phyloP scores from a whole-genome alignment of 2,888 invertebrate genomes.

The Acronicta aceris region DNA sequence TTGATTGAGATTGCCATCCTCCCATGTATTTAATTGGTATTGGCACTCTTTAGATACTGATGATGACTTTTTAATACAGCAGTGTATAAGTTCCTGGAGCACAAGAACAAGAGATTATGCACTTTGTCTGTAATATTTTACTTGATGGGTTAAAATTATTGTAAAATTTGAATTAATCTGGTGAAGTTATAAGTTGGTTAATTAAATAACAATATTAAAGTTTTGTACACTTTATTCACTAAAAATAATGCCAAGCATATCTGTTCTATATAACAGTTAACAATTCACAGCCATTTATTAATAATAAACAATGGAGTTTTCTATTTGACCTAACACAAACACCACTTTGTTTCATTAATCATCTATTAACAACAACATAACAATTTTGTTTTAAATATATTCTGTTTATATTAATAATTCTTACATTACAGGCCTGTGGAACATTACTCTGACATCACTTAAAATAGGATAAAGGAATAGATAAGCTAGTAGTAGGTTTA shows the following conservation, averaged over 20 bases:
- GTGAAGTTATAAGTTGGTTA: too few relatives aligned
- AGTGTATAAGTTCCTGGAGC: too few relatives aligned
- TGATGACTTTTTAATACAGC: too few relatives aligned
- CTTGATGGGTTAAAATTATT: too few relatives aligned
- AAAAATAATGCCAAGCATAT: constrained; percentile 84
- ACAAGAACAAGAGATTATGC: too few relatives aligned
- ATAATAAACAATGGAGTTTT: constrained; percentile 62
- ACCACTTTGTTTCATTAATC: constrained; percentile 10
- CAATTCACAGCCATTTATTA: constrained; percentile 87
- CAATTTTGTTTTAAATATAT: not conserved
- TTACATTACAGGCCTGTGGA: constrained; percentile 12
- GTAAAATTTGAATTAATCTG: too few relatives aligned
- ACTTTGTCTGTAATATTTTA: too few relatives aligned
- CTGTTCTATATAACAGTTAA: constrained; percentile 82
- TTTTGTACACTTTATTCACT: constrained; percentile 76
- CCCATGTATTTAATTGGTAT: too few relatives aligned
- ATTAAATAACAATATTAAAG: too few relatives aligned
- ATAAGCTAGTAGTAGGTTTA: too few relatives aligned
- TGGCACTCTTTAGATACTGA: too few relatives aligned
- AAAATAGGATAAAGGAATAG: not conserved
- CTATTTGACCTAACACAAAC: constrained; percentile 49
- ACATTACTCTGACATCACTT: constrained; percentile 19
- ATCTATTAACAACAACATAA: not conserved
- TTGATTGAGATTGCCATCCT: not conserved
- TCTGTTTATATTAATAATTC: not conserved